Conservation (phyloP, 2,888 invertebrate genomes). For the Athalia circularis region DNA sequence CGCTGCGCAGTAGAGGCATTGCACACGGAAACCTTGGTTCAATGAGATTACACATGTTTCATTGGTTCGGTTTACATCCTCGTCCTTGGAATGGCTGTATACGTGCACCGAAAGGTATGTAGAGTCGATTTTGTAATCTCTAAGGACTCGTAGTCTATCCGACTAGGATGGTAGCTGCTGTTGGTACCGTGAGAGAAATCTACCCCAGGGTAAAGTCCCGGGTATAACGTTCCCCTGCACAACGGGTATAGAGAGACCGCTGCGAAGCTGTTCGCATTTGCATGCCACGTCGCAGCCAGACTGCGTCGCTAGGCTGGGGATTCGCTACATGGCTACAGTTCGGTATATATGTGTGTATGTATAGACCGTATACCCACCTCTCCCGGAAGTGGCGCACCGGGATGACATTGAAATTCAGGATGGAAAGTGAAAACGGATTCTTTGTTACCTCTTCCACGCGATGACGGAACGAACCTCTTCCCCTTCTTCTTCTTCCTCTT, state of each 20-base stretch:
- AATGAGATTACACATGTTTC: conserved; percentile 37
- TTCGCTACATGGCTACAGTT: conserved; percentile 54
- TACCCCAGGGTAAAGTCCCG: conserved; percentile 22
- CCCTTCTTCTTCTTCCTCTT: conserved; percentile 17
- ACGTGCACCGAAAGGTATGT: too few species aligned
- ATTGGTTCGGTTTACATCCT: conserved; percentile 75
- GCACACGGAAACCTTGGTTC: background rate
- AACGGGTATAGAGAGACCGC: background rate
- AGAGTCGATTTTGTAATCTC: too few species aligned
- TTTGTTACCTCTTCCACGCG: conserved; percentile 52
- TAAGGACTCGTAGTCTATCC: too few species aligned
- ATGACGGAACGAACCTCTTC: conserved; percentile 47
- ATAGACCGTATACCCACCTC: conserved; percentile 43
- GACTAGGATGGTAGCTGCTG: too few species aligned
- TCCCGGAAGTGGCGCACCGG: conserved; percentile 38
- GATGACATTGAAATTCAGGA: conserved; percentile 61
- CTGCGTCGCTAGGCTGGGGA: conserved; percentile 56
- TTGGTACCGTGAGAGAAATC: conserved; percentile 30
- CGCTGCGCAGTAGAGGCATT: background rate
- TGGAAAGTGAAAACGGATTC: conserved; percentile 65
- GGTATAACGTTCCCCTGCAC: conserved; percentile 47
- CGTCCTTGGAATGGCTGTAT: conserved; percentile 73
- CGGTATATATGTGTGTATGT: conserved; percentile 45
- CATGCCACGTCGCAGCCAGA: conserved; percentile 55
- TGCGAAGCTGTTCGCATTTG: conserved; percentile 54